Percentiles rank a stretch among this genome's conserved stretches.
Evolutionary conservation across 2,797 vertebrate genomes (phyloP).

Genomic region (Gymnothorax javanicus): DNA sequence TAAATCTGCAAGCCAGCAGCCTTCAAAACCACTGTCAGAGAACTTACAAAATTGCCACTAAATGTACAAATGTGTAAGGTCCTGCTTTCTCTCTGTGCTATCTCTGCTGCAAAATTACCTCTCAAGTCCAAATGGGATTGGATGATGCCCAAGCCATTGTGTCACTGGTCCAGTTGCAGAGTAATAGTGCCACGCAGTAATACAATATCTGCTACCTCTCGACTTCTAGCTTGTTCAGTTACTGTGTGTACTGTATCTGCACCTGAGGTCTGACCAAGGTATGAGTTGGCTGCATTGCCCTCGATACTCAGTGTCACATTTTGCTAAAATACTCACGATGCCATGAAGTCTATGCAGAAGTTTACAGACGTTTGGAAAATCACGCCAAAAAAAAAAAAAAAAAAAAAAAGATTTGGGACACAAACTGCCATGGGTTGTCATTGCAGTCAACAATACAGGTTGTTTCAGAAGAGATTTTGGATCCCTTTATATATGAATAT

Average conservation of each 20-base stretch:
- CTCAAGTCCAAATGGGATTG: neutral
- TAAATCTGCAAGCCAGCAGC: constrained; percentile 9
- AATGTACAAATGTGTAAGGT: neutral
- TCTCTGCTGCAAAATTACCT: neutral
- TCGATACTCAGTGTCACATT: neutral
- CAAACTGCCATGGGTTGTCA: neutral
- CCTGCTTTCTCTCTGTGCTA: neutral
- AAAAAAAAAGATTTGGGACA: neutral
- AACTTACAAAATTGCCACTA: neutral
- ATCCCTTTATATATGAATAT: neutral
- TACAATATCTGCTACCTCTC: neutral
- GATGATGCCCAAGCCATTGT: neutral
- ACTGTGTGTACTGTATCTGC: neutral
- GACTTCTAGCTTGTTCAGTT: neutral
- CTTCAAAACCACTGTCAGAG: neutral
- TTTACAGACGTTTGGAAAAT: neutral
- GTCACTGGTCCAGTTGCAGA: neutral
- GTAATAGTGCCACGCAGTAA: neutral
- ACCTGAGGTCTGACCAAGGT: neutral
- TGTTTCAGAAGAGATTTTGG: neutral
- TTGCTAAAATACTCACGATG: neutral
- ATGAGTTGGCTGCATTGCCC: neutral
- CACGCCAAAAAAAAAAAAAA: neutral
- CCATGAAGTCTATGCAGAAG: neutral
- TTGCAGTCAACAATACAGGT: neutral